A percentile compares a stretch with the other conserved stretches of the same genome.
phyloP scores from a whole-genome alignment of 2,113 vertebrate species.

The Cynopterus brachyotis region DNA sequence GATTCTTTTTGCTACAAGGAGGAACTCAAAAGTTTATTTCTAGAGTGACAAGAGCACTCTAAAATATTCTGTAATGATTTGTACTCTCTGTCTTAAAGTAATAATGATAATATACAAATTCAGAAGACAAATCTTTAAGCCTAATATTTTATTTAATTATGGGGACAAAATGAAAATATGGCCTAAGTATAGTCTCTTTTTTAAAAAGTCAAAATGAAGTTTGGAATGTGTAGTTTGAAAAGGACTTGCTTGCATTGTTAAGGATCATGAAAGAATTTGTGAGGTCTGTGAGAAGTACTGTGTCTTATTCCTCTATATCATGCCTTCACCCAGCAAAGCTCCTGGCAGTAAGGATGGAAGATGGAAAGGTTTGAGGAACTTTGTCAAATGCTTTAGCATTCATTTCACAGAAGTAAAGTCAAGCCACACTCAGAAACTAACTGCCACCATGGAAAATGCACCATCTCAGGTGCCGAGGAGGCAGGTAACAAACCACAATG shows the following conservation, averaged over 20 bases:
- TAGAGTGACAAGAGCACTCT: background rate
- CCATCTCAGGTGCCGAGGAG: background rate
- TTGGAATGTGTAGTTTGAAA: background rate
- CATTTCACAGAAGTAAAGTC: background rate
- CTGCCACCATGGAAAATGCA: background rate
- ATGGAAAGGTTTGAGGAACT: background rate
- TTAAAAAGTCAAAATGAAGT: background rate
- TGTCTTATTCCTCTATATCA: background rate
- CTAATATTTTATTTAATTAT: background rate
- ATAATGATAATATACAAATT: background rate
- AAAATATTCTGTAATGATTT: background rate
- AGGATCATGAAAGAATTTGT: background rate
- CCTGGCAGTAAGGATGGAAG: background rate
- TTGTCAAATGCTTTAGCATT: background rate
- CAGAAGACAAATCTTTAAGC: background rate
- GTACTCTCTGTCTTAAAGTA: background rate
- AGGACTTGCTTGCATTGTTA: background rate
- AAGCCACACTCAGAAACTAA: background rate
- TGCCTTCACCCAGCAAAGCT: background rate
- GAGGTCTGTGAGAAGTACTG: background rate
- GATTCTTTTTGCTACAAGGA: background rate
- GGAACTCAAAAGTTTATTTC: background rate
- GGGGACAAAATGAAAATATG: slow-evolving; percentile 25
- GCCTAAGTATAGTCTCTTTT: background rate
- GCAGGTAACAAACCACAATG: slow-evolving; percentile 14